Base-by-base conservation (phyloP, 2,888 invertebrate species). In the Willowsia nigromaculata region DNA sequence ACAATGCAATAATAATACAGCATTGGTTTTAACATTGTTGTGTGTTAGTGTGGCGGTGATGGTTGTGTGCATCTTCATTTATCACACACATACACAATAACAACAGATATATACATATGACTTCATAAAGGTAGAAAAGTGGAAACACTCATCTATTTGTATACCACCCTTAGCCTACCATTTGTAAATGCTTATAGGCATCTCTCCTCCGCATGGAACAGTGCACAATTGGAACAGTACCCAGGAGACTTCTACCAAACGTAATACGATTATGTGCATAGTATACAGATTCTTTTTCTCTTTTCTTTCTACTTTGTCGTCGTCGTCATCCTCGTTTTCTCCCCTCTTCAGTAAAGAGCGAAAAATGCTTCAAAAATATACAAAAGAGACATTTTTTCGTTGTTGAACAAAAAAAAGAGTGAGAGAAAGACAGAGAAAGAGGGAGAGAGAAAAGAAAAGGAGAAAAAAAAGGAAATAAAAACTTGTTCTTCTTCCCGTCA, bases 251-350 rank as follows among this genome's bases (percentile, higher is more conserved):
- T 81, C 65, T 68, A 74, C 37, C 78, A 74, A 89, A 84, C 65
- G 84, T 89, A 89, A 89, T 89, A 85, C 89, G 89, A 89, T 89
- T 89, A 89, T 84, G 89, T 85, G 89, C 85, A 89, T 85, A 56
- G 78, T 89, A 53, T 89, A 85, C 85, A 74, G 85, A 78, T 47
- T 74, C 56, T 74, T 81, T 81, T 68, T 84, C 47, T 86, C 25
- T 15, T 22, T 62, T 43, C 59, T 47, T 59, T 40, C 43, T 27
- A 68, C 76, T 43, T 33, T 25, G 30, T 80, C 27, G 50, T 47
- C 43, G 22, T 65, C 50, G 11, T 56, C 56, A 25, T 56, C 78
- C 11, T 76, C 30, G 76, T 76, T 62, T 40, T 62, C 33, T 62
- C 33, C 22, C n/a, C 62, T 81, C 81, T 59, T 62, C 53, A 81